Conservation (phyloP, 2,888 invertebrate species). For the Protodeltote pygarga region DNA sequence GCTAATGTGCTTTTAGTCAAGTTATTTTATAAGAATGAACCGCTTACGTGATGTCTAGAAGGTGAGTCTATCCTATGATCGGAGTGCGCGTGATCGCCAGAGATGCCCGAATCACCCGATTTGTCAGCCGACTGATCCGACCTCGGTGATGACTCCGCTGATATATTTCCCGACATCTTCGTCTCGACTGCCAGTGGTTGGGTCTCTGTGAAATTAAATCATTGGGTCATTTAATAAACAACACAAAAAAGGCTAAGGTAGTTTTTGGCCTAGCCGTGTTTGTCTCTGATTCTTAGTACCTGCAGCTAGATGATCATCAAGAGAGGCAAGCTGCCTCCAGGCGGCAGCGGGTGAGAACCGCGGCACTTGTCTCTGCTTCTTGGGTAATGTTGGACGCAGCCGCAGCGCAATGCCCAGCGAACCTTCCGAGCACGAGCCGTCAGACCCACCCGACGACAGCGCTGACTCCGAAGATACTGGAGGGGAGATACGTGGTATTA, state of each 20-base stretch:
- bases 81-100: constrained; percentile 88
- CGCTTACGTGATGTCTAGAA: constrained; percentile 71
- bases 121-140: constrained; percentile 88
- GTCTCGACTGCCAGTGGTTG: constrained; percentile 79
- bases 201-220: constrained; percentile 60
- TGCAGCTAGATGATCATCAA: constrained; percentile 85
- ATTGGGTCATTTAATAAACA: too few relatives aligned
- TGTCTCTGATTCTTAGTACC: constrained; percentile 57
- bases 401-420: constrained; percentile 90
- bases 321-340: constrained; percentile 91
- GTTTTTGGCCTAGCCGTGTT: too few relatives aligned
- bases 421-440: constrained; percentile 79
- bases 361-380: constrained; percentile 91
- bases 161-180: constrained; percentile 79
- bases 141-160: constrained; percentile 78
- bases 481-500: too few relatives aligned
- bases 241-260: too few relatives aligned
- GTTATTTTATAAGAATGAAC: constrained; percentile 1
- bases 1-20: too few relatives aligned
- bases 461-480: constrained; percentile 87
- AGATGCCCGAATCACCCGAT: constrained; percentile 94
- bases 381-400: constrained; percentile 92
- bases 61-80: constrained; percentile 84
- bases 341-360: constrained; percentile 94
- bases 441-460: constrained; percentile 84